Evolutionary conservation across 2,797 vertebrate genomes (phyloP).

Genomic region (Liasis olivaceus): DNA sequence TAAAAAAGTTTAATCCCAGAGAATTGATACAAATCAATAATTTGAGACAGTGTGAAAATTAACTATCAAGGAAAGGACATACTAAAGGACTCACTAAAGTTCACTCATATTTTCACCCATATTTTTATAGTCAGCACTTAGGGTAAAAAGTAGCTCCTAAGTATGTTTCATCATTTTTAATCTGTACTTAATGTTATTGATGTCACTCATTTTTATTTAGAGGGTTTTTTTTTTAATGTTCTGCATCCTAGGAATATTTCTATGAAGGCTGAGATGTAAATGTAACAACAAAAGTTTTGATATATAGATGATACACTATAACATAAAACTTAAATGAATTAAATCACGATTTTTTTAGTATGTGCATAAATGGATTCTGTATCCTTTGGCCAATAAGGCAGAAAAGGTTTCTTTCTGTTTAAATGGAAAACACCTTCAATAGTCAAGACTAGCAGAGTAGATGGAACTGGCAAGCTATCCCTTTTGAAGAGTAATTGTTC

Average conservation of each 20-base stretch:
- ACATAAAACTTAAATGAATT: neutral
- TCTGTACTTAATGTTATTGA: too few relatives aligned
- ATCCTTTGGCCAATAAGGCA: neutral
- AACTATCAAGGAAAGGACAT: neutral
- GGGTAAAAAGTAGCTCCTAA: too few relatives aligned
- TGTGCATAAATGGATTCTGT: neutral
- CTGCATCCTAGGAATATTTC: too few relatives aligned
- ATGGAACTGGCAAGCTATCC: neutral
- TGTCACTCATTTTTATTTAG: too few relatives aligned
- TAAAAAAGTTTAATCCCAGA: neutral
- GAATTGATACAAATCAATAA: constrained; percentile 5
- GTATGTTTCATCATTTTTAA: neutral
- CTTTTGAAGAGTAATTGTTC: constrained; percentile 13
- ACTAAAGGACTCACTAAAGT: neutral
- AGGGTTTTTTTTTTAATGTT: too few relatives aligned
- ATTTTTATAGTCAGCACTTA: neutral
- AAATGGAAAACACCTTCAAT: constrained; percentile 1
- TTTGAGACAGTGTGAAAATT: constrained; percentile 6
- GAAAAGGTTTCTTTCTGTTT: neutral
- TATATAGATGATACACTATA: neutral
- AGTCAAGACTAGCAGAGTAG: neutral
- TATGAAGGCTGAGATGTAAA: neutral
- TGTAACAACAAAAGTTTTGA: neutral
- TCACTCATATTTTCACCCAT: neutral
- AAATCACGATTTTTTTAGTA: neutral